phyloP scores from a whole-genome alignment of 2,113 vertebrate genomes.

The Ailurus styani region DNA sequence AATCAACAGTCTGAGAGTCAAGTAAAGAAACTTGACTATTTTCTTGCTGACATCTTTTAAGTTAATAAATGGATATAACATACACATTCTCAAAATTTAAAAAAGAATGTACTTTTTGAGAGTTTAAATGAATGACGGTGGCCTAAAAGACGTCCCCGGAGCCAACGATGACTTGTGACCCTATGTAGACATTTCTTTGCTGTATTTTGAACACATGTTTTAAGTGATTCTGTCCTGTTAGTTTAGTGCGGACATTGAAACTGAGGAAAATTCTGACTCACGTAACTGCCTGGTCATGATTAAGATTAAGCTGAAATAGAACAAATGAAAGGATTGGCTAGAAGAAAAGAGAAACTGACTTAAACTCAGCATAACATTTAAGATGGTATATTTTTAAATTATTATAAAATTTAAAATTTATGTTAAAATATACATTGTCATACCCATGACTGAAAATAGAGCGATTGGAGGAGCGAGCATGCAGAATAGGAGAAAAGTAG shows the following conservation, averaged over 20 bases:
- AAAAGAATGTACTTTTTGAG: neutral
- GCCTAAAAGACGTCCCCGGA: neutral
- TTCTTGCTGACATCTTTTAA: neutral
- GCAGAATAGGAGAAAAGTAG: neutral
- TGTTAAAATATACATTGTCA: constrained; percentile 60
- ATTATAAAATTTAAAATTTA: constrained; percentile 63
- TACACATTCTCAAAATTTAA: neutral
- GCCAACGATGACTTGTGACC: neutral
- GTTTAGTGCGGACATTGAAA: neutral
- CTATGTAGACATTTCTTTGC: neutral
- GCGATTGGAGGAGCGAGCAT: neutral
- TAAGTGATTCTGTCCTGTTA: neutral
- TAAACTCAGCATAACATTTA: constrained; percentile 24
- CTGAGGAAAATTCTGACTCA: constrained; percentile 1
- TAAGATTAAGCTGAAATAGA: neutral
- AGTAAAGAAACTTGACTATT: neutral
- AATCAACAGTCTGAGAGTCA: neutral
- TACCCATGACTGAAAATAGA: constrained; percentile 51
- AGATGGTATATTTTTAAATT: constrained; percentile 54
- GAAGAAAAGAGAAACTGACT: constrained; percentile 27
- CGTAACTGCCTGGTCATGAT: constrained; percentile 34
- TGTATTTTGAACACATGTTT: constrained; percentile 9
- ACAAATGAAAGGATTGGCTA: constrained; percentile 6
- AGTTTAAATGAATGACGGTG: neutral
- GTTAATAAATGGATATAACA: neutral